Base-by-base conservation (phyloP, 2,797 vertebrate species). In the Gallirallus australis region DNA sequence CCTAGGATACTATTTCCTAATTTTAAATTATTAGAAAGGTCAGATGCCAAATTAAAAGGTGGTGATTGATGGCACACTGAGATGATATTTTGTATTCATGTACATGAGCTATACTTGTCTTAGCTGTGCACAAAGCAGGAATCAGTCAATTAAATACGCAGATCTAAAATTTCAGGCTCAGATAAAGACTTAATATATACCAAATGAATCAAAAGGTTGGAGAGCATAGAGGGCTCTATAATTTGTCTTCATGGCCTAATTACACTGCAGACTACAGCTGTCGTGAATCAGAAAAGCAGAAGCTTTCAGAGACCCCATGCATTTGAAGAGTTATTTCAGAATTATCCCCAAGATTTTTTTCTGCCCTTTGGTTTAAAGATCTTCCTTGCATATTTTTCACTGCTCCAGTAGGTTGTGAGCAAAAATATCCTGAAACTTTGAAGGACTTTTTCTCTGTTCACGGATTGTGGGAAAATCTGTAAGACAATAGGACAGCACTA, bases 1-100 rank as follows among this genome's bases (percentile, higher is more conserved):
- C 39, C 65, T 64, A 59, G 39, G 76, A 91, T 88, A 91, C 21
- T 77, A 40, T 92, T 94, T 96, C 86, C 31, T 75, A 93, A 91
- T 89, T 93, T 75, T 54, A 75, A 88, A 73, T 70, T 77, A 71
- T 56, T 90, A 53, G 89, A 77, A 90, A 91, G 59, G 60, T 90
- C 48, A 66, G 50, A 52, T 47, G 57, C 42, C 60, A 91, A 72
- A 95, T 95, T 86, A 90, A 89, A 89, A 90, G 9, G 52, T 66
- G 85, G 7, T 81, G 91, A 96, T 39, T 92, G 89, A 82, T 52
- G 52, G 65, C 64, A 89, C 2, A 20, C 52, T 79, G 52, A 81
- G 64, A 24, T 92, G 61, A 50, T 79, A 89, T 80, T 92, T 90
- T 80, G 84, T 90, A 89, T 89, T 84, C 76, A 78, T 2, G 13